Conservation (phyloP, 2,888 invertebrate species). For the Diploptera punctata region DNA sequence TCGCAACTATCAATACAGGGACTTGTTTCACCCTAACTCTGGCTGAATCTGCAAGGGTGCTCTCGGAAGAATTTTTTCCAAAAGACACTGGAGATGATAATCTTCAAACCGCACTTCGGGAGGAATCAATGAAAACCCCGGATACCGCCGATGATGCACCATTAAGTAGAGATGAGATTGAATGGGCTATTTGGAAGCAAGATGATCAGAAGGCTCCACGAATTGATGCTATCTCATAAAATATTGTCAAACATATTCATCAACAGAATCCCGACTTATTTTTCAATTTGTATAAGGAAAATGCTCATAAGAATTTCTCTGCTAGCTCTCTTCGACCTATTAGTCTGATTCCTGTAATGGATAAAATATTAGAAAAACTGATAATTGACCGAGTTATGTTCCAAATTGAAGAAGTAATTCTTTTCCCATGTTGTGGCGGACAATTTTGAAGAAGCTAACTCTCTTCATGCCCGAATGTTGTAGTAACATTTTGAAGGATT, state of each 20-base stretch:
- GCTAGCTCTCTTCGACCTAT: too few species aligned
- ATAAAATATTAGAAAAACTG: too few species aligned
- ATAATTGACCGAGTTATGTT: too few species aligned
- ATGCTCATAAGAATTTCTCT: too few species aligned
- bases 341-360: too few species aligned
- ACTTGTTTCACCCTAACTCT: background rate
- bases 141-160: background rate
- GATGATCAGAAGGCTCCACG: background rate
- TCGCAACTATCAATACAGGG: background rate
- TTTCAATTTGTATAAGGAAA: background rate
- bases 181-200: background rate
- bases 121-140: background rate
- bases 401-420: too few species aligned
- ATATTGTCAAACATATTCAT: constrained; percentile 6
- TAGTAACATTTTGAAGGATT: too few species aligned
- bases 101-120: background rate
- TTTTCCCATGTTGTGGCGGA: too few species aligned
- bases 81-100: background rate
- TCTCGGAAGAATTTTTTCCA: background rate
- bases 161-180: background rate
- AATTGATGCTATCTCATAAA: background rate
- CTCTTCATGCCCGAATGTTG: too few species aligned
- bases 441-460: too few species aligned
- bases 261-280: background rate
- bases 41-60: background rate